These are phyloP conservation scores for Trypoxylon attenuatum DNA, from an alignment of 2,888 invertebrate species.

Conservation along the genomic window DNA sequence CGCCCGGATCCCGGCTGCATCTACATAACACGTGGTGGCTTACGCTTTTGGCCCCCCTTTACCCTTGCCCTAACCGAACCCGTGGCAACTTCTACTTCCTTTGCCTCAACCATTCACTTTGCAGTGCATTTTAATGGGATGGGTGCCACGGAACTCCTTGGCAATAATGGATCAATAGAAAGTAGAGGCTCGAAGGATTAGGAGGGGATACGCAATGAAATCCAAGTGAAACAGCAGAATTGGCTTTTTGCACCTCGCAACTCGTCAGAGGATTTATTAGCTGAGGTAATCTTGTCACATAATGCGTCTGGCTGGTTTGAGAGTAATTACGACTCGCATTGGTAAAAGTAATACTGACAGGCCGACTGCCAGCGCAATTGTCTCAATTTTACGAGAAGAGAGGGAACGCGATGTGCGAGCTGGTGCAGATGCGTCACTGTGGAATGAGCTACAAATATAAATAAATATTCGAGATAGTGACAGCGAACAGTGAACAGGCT, in stretches of 20 bases:
- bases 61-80: too few species aligned
- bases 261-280: slow-evolving; percentile 13
- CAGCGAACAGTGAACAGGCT: neutral
- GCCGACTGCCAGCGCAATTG: slow-evolving; percentile 9
- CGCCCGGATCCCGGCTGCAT: slow-evolving; percentile 41
- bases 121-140: too few species aligned
- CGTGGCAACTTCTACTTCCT: neutral
- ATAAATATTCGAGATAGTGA: neutral
- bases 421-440: neutral
- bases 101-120: too few species aligned
- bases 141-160: too few species aligned
- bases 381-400: slow-evolving; percentile 5
- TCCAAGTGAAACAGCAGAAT: too few species aligned
- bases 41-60: slow-evolving; percentile 35
- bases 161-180: too few species aligned
- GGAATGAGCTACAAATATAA: neutral
- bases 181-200: too few species aligned
- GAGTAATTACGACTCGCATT: slow-evolving; percentile 15
- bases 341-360: slow-evolving; percentile 3
- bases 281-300: neutral
- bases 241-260: neutral
- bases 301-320: neutral
- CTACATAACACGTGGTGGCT: slow-evolving; percentile 60
- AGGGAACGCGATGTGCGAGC: neutral
- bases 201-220: too few species aligned